Evolutionary conservation across 2,113 vertebrate species (phyloP).

Genomic region (Opisthocomus hoazin): DNA sequence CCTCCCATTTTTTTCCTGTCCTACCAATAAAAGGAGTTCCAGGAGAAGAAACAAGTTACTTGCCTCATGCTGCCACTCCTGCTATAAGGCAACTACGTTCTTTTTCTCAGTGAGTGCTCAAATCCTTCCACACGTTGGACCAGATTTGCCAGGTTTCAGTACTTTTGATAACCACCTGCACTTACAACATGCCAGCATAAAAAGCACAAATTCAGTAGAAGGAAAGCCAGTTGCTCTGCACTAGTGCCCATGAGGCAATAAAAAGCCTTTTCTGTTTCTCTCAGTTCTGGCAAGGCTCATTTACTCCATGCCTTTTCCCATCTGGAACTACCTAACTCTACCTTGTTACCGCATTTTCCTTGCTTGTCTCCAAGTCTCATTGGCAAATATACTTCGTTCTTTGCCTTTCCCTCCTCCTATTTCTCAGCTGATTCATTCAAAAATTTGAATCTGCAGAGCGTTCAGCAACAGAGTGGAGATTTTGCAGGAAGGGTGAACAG

Average conservation of each 20-base stretch:
- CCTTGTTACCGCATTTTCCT: background rate
- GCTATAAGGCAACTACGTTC: background rate
- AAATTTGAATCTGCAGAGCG: background rate
- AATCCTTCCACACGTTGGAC: background rate
- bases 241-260: background rate
- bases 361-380: background rate
- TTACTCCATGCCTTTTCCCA: background rate
- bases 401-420: background rate
- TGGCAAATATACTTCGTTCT: background rate
- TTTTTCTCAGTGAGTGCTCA: background rate
- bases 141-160: background rate
- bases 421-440: background rate
- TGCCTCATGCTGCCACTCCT: background rate
- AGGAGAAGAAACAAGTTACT: background rate
- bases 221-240: background rate
- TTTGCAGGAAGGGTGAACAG: background rate
- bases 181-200: background rate
- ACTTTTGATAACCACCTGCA: background rate
- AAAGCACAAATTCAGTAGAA: background rate
- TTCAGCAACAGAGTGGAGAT: background rate
- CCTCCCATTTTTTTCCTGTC: background rate
- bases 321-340: background rate
- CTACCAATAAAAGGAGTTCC: background rate
- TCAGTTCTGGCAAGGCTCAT: background rate
- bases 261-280: background rate